Evolutionary conservation across 2,797 vertebrate species (phyloP).

Genomic region (Ateles fusciceps): DNA sequence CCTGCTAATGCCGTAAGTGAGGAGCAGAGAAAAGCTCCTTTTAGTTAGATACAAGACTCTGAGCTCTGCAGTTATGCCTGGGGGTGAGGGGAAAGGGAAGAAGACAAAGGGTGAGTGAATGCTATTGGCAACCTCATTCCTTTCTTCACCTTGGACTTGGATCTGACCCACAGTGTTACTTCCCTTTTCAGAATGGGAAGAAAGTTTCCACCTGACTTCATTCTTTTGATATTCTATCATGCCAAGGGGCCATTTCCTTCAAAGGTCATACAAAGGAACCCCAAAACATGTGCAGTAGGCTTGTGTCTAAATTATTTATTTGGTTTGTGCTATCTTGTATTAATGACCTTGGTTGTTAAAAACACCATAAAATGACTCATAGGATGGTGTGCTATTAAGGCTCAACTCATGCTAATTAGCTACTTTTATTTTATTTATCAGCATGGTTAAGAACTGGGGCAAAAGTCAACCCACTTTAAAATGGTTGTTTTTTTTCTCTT

Average conservation of each 20-base stretch:
- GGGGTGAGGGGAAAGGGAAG: background rate
- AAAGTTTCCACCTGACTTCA: conserved; percentile 38
- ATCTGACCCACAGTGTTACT: background rate
- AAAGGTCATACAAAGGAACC: conserved; percentile 52
- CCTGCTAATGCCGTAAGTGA: background rate
- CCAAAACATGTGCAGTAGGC: background rate
- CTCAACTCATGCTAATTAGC: conserved; percentile 68
- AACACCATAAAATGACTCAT: conserved; percentile 77
- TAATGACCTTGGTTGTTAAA: conserved; percentile 77
- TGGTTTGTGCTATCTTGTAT: conserved; percentile 67
- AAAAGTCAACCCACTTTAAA: conserved; percentile 70
- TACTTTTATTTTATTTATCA: conserved; percentile 73
- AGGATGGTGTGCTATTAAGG: conserved; percentile 55
- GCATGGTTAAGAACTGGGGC: conserved; percentile 65
- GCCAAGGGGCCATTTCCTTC: background rate
- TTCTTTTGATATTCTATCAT: conserved; percentile 44
- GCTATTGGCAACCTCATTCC: background rate
- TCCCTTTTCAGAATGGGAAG: background rate
- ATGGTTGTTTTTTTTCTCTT: conserved; percentile 46
- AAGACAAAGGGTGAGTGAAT: background rate
- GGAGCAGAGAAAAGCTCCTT: background rate
- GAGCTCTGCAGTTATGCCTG: background rate
- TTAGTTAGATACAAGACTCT: background rate
- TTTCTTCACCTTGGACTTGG: background rate
- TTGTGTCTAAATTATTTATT: conserved; percentile 69